Percentiles rank a stretch among this genome's conserved stretches.
Evolutionary conservation across 2,113 vertebrate genomes (phyloP).

Genomic region (Gadus chalcogrammus): DNA sequence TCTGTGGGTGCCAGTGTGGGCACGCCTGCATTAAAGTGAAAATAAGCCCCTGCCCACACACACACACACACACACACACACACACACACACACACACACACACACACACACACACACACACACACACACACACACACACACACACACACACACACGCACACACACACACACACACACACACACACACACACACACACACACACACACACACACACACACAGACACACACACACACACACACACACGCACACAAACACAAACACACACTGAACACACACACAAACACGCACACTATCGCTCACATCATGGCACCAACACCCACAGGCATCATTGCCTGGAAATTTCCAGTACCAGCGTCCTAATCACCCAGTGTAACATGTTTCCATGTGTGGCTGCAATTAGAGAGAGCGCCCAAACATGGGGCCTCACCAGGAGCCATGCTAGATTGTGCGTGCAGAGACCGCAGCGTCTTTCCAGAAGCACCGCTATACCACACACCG

Average conservation of each 20-base stretch:
- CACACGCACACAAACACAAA: constrained; percentile 40
- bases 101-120: no score
- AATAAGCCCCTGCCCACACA: constrained; percentile 70
- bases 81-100: constrained; percentile 8
- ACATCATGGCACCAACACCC: constrained; percentile 62
- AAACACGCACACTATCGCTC: constrained; percentile 56
- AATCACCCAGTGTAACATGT: constrained; percentile 60
- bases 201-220: no score
- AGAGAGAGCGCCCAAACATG: constrained; percentile 53
- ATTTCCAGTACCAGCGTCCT: constrained; percentile 65
- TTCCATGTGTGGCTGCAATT: constrained; percentile 67
- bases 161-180: constrained; percentile 34
- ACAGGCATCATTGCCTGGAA: constrained; percentile 67
- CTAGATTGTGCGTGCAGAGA: constrained; percentile 44
- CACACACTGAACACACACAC: constrained; percentile 43
- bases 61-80: constrained; percentile 43
- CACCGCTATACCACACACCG: constrained; percentile 12
- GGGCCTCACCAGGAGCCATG: constrained; percentile 58
- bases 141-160: constrained; percentile 29
- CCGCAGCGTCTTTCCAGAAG: constrained; percentile 37
- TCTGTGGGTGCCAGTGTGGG: constrained; percentile 64
- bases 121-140: no score
- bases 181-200: constrained; percentile 48
- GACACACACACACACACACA: no score
- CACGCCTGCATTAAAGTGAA: constrained; percentile 67